Evolutionary conservation across 2,113 vertebrate genomes (phyloP).

Genomic region (Pterocles gutturalis): DNA sequence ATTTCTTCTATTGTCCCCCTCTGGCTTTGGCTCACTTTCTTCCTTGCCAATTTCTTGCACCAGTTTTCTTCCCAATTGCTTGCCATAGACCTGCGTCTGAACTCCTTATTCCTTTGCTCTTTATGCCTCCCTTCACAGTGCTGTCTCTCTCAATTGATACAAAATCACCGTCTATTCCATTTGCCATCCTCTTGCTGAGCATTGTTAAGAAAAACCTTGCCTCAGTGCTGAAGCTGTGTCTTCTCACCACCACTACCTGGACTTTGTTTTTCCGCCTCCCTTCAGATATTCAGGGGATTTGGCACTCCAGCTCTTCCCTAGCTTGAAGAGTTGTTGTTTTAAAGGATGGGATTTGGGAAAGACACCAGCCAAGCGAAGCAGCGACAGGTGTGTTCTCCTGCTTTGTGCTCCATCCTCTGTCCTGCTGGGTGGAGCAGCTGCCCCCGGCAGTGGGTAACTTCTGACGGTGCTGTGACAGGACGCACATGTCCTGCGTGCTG

Average conservation of each 20-base stretch:
- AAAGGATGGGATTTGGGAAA: background rate
- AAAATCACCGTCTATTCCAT: background rate
- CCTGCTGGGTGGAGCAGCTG: background rate
- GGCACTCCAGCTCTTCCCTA: background rate
- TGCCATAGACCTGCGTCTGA: background rate
- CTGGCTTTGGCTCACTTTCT: background rate
- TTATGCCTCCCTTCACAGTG: background rate
- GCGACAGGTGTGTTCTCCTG: background rate
- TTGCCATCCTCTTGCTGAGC: rapidly evolving
- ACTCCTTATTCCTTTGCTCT: background rate
- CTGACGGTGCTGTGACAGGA: background rate
- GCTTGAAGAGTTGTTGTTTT: background rate
- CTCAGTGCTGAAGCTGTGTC: background rate
- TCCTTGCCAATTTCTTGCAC: background rate
- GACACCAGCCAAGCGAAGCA: background rate
- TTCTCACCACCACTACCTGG: background rate
- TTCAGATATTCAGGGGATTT: background rate
- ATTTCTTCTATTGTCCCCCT: background rate
- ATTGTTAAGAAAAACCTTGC: rapidly evolving
- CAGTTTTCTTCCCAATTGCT: background rate
- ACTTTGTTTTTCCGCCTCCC: background rate
- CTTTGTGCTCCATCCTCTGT: too few species aligned
- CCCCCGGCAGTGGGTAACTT: rapidly evolving
- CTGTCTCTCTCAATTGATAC: background rate
- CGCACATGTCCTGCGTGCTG: rapidly evolving